These are phyloP conservation scores for Toxonevra muliebris DNA, from an alignment of 2,888 invertebrate species.

Conservation along the genomic window DNA sequence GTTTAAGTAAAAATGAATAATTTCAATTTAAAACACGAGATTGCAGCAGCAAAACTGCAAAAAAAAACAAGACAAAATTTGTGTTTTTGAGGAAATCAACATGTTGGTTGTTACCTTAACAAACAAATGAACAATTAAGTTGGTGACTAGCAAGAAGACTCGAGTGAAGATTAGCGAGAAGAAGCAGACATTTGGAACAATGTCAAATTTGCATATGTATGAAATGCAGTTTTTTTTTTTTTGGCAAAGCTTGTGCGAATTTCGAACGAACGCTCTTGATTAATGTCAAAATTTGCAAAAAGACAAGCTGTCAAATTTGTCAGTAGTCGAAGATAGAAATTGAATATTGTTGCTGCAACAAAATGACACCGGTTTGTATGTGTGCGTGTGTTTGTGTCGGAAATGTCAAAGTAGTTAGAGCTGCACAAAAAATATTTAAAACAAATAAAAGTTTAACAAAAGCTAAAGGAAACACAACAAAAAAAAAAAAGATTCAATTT, in stretches of 20 bases:
- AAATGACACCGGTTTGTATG: no score
- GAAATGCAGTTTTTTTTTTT: neutral
- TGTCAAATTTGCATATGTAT: slow-evolving; percentile 35
- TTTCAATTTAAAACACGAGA: no score
- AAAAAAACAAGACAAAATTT: neutral
- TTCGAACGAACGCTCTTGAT: slow-evolving; percentile 13
- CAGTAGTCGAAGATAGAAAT: neutral
- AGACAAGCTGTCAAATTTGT: slow-evolving; percentile 5
- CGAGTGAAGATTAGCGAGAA: no score
- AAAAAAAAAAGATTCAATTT: neutral
- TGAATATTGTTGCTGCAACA: neutral
- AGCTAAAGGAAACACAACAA: no score
- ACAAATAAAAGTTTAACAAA: no score
- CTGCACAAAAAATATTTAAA: slow-evolving; percentile 3
- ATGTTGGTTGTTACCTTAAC: slow-evolving; percentile 1
- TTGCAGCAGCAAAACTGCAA: neutral
- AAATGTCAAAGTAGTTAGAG: no score
- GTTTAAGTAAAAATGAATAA: no score
- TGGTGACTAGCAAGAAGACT: neutral
- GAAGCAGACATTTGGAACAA: slow-evolving; percentile 26
- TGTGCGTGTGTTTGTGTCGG: no score
- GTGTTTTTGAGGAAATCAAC: slow-evolving; percentile 27
- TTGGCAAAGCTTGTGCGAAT: neutral
- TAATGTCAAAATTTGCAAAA: slow-evolving; percentile 17
- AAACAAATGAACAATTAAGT: neutral